Conservation (phyloP, 2,888 invertebrate genomes). For the Pantelozetes paolii region DNA sequence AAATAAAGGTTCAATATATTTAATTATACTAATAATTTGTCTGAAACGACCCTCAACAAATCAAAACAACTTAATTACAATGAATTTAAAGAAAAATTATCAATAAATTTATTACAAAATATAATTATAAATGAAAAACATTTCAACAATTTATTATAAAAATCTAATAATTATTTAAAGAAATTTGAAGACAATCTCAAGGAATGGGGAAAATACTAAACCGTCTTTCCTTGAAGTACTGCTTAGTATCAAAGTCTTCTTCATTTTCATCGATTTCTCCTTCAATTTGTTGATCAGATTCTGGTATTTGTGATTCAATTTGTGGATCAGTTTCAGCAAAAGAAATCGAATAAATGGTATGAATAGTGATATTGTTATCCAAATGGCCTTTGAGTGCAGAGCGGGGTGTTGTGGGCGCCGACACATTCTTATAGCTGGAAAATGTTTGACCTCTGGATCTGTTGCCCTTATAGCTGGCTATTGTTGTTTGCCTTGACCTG, state of each 20-base stretch:
- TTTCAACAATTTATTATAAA: too few species aligned
- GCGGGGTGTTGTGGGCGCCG: conserved; percentile 1
- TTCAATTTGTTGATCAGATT: neutral
- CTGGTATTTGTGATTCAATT: neutral
- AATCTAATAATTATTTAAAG: too few species aligned
- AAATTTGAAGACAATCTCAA: too few species aligned
- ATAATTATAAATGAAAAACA: too few species aligned
- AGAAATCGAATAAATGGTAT: neutral
- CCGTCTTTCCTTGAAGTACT: conserved; percentile 36
- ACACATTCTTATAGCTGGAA: conserved; percentile 3
- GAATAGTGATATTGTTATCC: neutral
- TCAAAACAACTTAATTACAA: too few species aligned
- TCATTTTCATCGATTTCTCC: conserved; percentile 21
- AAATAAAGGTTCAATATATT: too few species aligned
- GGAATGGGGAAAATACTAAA: conserved; percentile 40
- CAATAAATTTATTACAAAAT: too few species aligned
- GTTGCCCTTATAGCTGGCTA: neutral
- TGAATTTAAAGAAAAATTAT: too few species aligned
- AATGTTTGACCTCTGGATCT: neutral
- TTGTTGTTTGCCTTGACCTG: neutral
- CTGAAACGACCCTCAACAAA: too few species aligned
- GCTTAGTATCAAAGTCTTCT: conserved; percentile 25
- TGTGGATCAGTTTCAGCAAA: neutral
- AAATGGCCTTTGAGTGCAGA: neutral
- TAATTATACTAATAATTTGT: too few species aligned